phyloP scores from a whole-genome alignment of 2,797 vertebrate species.

The Aphelocoma californica region DNA sequence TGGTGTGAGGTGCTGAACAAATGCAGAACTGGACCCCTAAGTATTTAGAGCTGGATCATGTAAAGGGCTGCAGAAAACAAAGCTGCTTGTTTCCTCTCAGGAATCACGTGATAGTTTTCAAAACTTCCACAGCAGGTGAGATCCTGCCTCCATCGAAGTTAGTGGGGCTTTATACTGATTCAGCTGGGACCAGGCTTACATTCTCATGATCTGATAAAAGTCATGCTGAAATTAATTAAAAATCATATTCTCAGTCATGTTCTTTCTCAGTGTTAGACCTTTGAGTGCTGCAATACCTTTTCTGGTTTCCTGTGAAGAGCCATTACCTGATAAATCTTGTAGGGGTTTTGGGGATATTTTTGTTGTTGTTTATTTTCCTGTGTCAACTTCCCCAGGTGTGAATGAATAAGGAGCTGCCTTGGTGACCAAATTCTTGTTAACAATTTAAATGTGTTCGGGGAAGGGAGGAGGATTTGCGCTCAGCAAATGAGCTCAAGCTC shows the following conservation, averaged over 20 bases:
- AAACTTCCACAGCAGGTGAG: not conserved
- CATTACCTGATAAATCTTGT: not conserved
- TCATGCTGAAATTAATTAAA: not conserved
- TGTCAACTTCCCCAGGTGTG: not conserved
- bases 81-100: not conserved
- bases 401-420: not conserved
- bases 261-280: not conserved
- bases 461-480: not conserved
- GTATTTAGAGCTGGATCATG: not conserved
- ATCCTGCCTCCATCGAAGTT: not conserved
- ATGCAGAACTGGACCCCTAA: not conserved
- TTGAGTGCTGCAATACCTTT: not conserved
- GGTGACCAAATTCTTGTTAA: not conserved
- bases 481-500: not conserved
- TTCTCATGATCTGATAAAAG: not conserved
- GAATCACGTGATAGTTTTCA: not conserved
- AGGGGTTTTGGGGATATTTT: not conserved
- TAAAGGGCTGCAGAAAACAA: not conserved
- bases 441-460: not conserved
- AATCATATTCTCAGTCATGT: not conserved
- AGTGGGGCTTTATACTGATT: not conserved
- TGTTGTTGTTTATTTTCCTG: not conserved
- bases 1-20: not conserved
- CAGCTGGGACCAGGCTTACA: not conserved
- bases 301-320: not conserved